Evolutionary conservation across 1,140 invertebrate species (phyloP), one percentile per base, ranked within the genome.

Genomic region (Drosophila pectinifera): DNA sequence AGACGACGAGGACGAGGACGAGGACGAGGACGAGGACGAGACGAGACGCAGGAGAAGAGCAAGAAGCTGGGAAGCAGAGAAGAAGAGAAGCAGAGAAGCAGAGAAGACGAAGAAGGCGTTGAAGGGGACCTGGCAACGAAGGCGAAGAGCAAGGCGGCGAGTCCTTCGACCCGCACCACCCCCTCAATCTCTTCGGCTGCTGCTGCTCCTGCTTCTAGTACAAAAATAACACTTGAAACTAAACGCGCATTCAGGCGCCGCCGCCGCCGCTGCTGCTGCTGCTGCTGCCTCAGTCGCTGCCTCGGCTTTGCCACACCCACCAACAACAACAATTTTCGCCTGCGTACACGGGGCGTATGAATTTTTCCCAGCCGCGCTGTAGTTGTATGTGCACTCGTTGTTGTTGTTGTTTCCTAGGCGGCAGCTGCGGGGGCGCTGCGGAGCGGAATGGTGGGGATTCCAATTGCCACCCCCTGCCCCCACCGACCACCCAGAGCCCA

Each of bases 151-250:
- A 41, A 31, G 28, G 38, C 16, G 43, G 45, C 53, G 34, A 64
- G 65, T 61, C 58, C 72, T 56, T 75, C 67, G 64, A 68, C 59
- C 64, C 43, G 11, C 24, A 13, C 42, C n/a, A 14, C 41, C 72
- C 34, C 16, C 42, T 20, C 53, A 64, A 31, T 75, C 51, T 75
- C 59, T 36, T 65, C 51, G 39, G 38, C 49, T 56, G 57, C 16
- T 45, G 38, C 62, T 39, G 34, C 62, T 39, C 16, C 22, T 22
- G 22, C 22, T 22, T 88, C 79, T 82, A 88, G 83, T 73, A 86
- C 83, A 86, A 86, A 86, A 86, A 86, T 86, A 86, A 86, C 83
- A 86, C 83, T 86, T 86, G 83, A 86, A 86, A 86, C 83, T 86
- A 86, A 86, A 86, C 83, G 83, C 83, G 83, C 83, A 86, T 86